Evolutionary conservation across 2,797 vertebrate genomes (phyloP).

Genomic region (Enteromius paludinosus): DNA sequence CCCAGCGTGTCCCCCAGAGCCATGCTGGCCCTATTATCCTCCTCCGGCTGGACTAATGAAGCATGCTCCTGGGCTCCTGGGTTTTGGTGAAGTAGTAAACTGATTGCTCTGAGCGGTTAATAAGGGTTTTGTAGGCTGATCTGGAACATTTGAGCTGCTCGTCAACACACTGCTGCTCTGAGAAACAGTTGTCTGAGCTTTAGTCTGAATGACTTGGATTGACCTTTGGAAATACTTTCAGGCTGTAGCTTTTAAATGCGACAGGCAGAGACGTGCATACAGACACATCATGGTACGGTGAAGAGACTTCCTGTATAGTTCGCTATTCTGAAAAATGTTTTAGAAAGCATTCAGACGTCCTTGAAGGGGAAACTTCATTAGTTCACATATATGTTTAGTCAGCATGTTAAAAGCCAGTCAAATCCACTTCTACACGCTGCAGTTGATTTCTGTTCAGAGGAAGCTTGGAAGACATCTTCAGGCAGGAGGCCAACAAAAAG

Average conservation of each 20-base stretch:
- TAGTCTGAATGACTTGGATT: slow-evolving; percentile 4
- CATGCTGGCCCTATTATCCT: slow-evolving; percentile 27
- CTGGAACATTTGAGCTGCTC: slow-evolving; percentile 11
- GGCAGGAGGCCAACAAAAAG: slow-evolving; percentile 12
- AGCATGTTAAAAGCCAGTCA: not conserved
- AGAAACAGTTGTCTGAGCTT: not conserved
- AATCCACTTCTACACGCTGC: not conserved
- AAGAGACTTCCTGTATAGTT: not conserved
- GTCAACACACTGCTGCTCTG: not conserved
- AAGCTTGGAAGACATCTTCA: not conserved
- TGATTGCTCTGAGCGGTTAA: slow-evolving; percentile 59
- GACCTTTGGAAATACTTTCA: slow-evolving; percentile 22
- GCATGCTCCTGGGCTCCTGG: slow-evolving; percentile 32
- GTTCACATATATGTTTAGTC: not conserved
- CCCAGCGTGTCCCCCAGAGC: not conserved
- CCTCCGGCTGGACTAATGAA: slow-evolving; percentile 55
- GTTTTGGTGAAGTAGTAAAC: slow-evolving; percentile 50
- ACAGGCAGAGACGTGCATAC: not conserved
- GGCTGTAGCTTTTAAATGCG: slow-evolving; percentile 2
- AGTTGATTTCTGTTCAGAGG: not conserved
- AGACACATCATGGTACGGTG: not conserved
- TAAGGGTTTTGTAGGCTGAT: slow-evolving; percentile 45
- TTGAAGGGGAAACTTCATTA: not conserved
- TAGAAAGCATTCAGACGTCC: slow-evolving; percentile 4
- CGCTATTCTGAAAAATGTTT: slow-evolving; percentile 7